Evolutionary conservation across 2,113 vertebrate species (phyloP), one percentile per base, ranked within the genome.

Genomic region (Scalopus aquaticus): DNA sequence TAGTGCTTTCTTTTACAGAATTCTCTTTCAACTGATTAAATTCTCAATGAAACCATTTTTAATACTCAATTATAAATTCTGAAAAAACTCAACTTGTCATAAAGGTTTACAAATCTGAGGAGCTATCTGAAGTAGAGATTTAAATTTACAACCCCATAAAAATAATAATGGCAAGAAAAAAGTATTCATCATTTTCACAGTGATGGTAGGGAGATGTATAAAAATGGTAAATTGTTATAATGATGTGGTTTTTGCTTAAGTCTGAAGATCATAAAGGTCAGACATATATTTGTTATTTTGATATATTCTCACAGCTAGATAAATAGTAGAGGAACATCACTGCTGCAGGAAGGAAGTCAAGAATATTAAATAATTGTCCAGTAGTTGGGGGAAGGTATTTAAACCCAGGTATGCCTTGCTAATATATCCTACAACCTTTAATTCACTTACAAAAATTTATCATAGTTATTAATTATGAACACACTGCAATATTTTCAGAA

Each of bases 401-500:
- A 22, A 93, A 86, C 5, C 6, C 54, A 93, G 13, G 15, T 39
- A 2, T 46, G 20, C 54, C 60, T 62, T 72, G 6, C 4, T 85
- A 56, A 73, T 78, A 82, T n/a, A 37, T 15, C 58, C 30, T 54
- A 19, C 42, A 88, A 74, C 8, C n/a, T 60, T 28, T 78, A 74
- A 67, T 28, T 93, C 30, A 79, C 58, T 90, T 88, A 49, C 3
- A 4, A 87, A 93, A 81, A 95, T 60, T 76, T 54, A 73, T 39
- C 10, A 56, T 42, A 76, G 26, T 30, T 85, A 54, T 46, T 90
- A 67, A 39, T 65, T 15, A 87, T 35, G 35, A 28, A 6, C n/a
- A n/a, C n/a, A n/a, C 15, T 87, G 20, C 24, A 85, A 87, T 90
- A 77, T 77, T 89, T 91, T 82, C 54, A 82, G 89, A 96, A 46